These are phyloP conservation scores for Paramormyrops kingsleyae DNA, from an alignment of 2,113 vertebrate species.

Conservation along the genomic window DNA sequence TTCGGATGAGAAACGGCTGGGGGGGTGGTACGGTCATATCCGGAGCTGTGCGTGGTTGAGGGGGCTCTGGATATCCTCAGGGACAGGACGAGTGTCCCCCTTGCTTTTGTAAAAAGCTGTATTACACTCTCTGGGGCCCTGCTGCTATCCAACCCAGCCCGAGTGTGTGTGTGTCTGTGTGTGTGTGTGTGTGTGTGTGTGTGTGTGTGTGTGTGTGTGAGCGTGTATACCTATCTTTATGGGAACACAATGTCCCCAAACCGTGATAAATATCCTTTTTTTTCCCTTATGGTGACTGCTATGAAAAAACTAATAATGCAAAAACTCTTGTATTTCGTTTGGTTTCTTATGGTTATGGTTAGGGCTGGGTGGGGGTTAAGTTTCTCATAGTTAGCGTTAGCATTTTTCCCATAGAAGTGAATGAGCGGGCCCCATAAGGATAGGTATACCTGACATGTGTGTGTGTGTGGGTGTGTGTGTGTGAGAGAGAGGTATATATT, in stretches of 20 bases:
- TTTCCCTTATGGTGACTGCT: too few species aligned
- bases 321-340: too few species aligned
- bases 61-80: constrained; percentile 37
- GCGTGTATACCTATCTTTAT: too few species aligned
- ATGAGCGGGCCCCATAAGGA: too few species aligned
- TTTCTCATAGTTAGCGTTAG: too few species aligned
- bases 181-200: too few species aligned
- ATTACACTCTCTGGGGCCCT: neutral
- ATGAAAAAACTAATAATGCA: too few species aligned
- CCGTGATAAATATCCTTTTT: too few species aligned
- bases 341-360: too few species aligned
- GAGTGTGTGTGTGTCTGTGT: constrained; percentile 19
- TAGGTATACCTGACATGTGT: neutral
- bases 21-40: neutral
- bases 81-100: constrained; percentile 40
- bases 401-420: too few species aligned
- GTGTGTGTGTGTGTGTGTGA: constrained; percentile 16
- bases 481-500: neutral
- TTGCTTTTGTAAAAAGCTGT: constrained; percentile 34
- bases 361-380: too few species aligned
- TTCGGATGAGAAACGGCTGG: neutral
- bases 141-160: neutral
- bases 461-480: constrained; percentile 22
- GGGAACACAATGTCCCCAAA: too few species aligned
- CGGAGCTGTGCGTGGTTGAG: neutral